These are phyloP conservation scores for Melanargia galathea DNA, from an alignment of 2,888 invertebrate species.

Conservation along the genomic window DNA sequence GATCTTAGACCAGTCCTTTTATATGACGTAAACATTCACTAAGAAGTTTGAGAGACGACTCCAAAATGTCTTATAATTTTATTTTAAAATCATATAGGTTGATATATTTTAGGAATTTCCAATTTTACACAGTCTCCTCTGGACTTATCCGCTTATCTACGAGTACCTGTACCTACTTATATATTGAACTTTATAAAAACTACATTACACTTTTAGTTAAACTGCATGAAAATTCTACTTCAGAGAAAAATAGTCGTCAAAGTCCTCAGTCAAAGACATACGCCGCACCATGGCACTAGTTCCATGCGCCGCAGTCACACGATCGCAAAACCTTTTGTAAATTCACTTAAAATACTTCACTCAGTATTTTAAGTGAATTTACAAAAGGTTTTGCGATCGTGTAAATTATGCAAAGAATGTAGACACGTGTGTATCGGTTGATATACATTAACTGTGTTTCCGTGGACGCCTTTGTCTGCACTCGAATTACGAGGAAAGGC, in stretches of 20 bases:
- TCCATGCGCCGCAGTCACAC: not conserved
- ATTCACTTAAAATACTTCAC: conserved; percentile 28
- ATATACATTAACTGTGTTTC: conserved; percentile 74
- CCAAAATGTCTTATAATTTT: too few relatives aligned
- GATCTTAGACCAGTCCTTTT: too few relatives aligned
- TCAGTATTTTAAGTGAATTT: conserved; percentile 31
- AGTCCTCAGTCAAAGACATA: conserved; percentile 6
- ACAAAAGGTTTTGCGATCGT: conserved; percentile 16
- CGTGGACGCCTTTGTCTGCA: conserved; percentile 74
- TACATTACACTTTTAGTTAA: not conserved
- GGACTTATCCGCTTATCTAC: too few relatives aligned
- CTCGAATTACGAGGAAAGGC: conserved; percentile 76
- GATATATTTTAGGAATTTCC: too few relatives aligned
- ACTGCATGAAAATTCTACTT: not conserved
- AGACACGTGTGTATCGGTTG: conserved; percentile 57
- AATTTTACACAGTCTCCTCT: too few relatives aligned
- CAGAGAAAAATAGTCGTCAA: conserved; percentile 11
- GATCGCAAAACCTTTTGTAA: conserved; percentile 20
- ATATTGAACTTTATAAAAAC: too few relatives aligned
- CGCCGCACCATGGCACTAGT: too few relatives aligned
- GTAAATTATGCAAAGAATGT: conserved; percentile 37
- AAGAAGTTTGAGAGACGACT: too few relatives aligned
- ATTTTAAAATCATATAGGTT: too few relatives aligned
- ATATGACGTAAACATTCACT: too few relatives aligned
- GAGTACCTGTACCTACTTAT: too few relatives aligned